Evolutionary conservation across 2,888 invertebrate genomes (phyloP), one percentile per base, ranked within the genome.

Genomic region (Agriopis aurantiaria): DNA sequence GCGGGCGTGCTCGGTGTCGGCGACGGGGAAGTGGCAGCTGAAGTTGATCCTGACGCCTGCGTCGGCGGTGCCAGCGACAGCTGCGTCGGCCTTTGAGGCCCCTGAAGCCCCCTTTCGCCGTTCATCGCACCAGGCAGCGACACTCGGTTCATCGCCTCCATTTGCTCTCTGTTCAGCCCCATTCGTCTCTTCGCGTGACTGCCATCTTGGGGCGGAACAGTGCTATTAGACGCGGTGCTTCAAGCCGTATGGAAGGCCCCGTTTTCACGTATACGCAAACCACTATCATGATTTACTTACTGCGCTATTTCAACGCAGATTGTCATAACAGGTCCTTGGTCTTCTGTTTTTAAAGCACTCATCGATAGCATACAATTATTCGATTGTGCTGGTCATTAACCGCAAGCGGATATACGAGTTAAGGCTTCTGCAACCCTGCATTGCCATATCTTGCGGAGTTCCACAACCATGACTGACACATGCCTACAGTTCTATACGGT

Each of bases 141-240:
- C 86, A 92, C 93, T 76, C 88, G 90, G 87, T 90, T 92, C 92
- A 95, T 91, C 84, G 93, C 95, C 88, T 95, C 95, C 92, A 95
- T 92, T 87, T 95, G 93, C 86, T 95, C 95, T 86, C 93, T 91
- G 91, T 94, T 94, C 90, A 95, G 94, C 87, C 94, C 95, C 92
- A 94, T 93, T 85, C 95, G 93, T 91, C 94, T 88, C 91, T 94
- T 94, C 94, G 93, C 91, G 93, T 94, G 93, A 92, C 94, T 94
- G 94, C 94, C 95, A 94, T 94, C 95, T 95, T 94, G 88, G 89
- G 85, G 90, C 88, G 90, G 81, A 91, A 91, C 84, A 88, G 88
- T 91, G 90, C 90, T 82, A 90, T 93, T 93, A 92, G 88, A 88
- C 82, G 84, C 85, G 81, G 86, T 88, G 88, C 86, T 81, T 69